Base-by-base conservation (phyloP, 2,113 vertebrate species). In the Blennius ocellaris region DNA sequence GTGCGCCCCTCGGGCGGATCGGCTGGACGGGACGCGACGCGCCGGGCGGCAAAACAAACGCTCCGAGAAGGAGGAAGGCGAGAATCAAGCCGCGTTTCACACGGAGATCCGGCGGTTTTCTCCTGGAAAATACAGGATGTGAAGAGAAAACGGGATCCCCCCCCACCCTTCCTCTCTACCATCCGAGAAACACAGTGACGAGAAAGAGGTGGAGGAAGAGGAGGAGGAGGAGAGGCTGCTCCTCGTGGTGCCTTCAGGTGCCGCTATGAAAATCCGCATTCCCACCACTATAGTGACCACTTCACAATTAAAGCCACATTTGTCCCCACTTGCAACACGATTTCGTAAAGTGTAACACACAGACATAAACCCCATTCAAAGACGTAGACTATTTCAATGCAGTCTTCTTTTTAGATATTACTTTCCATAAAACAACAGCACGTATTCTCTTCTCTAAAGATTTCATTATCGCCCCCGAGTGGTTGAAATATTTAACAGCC, bases 121-220 rank as follows among this genome's bases (percentile, higher is more conserved):
- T 3, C 11, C 4, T 10, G 40, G 11, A 49, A 21, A 55, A 16
- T 11, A 47, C 41, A n/a, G 12, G 17, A 43, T 36, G 38, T 6
- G 11, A 40, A 8, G 39, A 38, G 62, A 76, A 67, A 45, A 30
- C 30, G 17, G 57, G 21, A 64, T 7, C 44, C 49, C 40, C 45
- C 21, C 37, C 41, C n/a, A n/a, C n/a, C n/a, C n/a, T 41, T 51
- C 15, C 15, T 49, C 15, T 49, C 55, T 61, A 14, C 72, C 62
- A 68, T 58, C 50, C 5, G 55, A 75, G 39, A 80, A 64, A 52
- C 68, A 69, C 77, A 17, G 76, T 61, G 81, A 86, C 69, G 61
- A 78, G 69, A 68, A 4, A 49, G 70, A 62, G 48, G 5, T 17
- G 37, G 59, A 43, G 48, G 5, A 40, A 38, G 59, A 43, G 53